phyloP scores from a whole-genome alignment of 2,797 vertebrate genomes.

The Micromesistius poutassou region DNA sequence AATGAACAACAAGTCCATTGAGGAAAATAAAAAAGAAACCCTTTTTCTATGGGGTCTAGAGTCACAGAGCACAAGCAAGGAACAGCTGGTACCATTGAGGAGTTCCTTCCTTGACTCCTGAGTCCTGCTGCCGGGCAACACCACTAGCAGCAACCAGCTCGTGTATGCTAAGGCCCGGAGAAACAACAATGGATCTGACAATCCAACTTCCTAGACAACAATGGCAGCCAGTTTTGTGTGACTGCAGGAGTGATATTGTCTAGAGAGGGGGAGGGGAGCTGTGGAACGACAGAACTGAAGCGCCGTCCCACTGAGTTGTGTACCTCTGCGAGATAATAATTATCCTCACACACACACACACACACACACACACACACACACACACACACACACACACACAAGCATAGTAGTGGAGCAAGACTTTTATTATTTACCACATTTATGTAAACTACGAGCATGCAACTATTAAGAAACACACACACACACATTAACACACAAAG shows the following conservation, averaged over 20 bases:
- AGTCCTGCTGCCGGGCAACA: slow-evolving; percentile 43
- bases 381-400: no score
- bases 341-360: not conserved
- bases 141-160: slow-evolving; percentile 37
- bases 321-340: not conserved
- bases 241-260: slow-evolving; percentile 9
- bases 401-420: not conserved
- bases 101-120: slow-evolving; percentile 31
- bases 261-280: no score
- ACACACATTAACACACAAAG: not conserved
- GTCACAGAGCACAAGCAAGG: slow-evolving; percentile 37
- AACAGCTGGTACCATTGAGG: slow-evolving; percentile 62
- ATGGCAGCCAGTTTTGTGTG: slow-evolving; percentile 25
- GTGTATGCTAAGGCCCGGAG: slow-evolving; percentile 26
- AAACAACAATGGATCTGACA: slow-evolving; percentile 30
- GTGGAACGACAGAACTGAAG: no score
- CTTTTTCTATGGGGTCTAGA: slow-evolving; percentile 25
- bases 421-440: not conserved
- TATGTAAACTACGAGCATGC: not conserved
- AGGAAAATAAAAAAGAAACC: slow-evolving; percentile 45
- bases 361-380: no score
- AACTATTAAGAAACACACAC: not conserved
- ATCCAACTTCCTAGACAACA: slow-evolving; percentile 29
- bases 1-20: slow-evolving; percentile 75
- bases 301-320: not conserved